phyloP scores from a whole-genome alignment of 35 echinoderm and acorn worm genomes.

The Lytechinus variegatus region DNA sequence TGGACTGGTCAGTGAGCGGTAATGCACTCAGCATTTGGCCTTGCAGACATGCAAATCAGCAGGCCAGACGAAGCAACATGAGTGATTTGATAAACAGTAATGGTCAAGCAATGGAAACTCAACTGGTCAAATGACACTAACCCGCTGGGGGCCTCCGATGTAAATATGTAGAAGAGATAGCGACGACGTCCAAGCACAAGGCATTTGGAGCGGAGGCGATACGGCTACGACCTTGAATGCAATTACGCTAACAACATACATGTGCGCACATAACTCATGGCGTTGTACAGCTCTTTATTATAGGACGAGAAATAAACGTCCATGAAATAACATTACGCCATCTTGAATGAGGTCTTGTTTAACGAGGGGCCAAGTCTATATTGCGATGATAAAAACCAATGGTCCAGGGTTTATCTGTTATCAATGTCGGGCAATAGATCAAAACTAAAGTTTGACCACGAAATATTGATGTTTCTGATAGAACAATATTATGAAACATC shows the following conservation, averaged over 20 bases:
- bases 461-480: too few species aligned
- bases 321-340: constrained; percentile 44
- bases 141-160: background rate
- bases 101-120: constrained; percentile 8
- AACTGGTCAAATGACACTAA: background rate
- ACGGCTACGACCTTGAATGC: background rate
- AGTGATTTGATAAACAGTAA: constrained; percentile 39
- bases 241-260: background rate
- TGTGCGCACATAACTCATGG: constrained; percentile 40
- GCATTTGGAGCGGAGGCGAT: background rate
- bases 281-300: background rate
- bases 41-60: constrained; percentile 39
- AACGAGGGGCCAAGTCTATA: constrained; percentile 38
- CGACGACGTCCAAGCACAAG: constrained; percentile 36
- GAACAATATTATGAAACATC: too few species aligned
- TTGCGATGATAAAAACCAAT: background rate
- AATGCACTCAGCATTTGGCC: constrained; percentile 31
- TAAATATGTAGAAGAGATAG: background rate
- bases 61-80: constrained; percentile 23
- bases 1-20: background rate
- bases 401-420: background rate
- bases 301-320: background rate
- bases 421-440: too few species aligned
- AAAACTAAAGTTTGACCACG: too few species aligned
- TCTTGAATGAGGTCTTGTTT: background rate